A percentile compares a stretch with the other conserved stretches of the same genome.
Conservation (phyloP, 2,113 vertebrate genomes). For the Saguinus midas region DNA sequence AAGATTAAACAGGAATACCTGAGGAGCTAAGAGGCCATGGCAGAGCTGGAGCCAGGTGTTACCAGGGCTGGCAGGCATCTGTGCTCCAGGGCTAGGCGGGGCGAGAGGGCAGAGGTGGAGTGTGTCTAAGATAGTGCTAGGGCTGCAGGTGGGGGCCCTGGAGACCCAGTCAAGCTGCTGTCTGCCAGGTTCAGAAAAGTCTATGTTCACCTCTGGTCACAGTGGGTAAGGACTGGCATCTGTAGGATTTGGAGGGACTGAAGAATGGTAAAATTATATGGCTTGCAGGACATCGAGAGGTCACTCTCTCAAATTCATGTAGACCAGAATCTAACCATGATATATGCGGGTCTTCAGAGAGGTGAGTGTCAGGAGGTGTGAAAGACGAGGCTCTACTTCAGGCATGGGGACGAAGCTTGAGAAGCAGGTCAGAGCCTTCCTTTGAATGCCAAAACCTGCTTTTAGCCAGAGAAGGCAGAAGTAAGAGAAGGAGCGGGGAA, state of each 20-base stretch:
- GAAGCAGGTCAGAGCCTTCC: not conserved
- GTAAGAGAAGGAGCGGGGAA: not conserved
- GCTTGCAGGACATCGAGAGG: not conserved
- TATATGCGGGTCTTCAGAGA: not conserved
- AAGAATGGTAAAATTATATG: too few relatives aligned
- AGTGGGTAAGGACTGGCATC: not conserved
- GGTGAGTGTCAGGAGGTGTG: fast-evolving
- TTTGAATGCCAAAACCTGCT: not conserved
- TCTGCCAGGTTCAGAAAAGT: not conserved
- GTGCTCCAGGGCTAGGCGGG: not conserved
- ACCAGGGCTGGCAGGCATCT: not conserved
- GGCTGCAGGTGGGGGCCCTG: not conserved
- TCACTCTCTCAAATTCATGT: not conserved
- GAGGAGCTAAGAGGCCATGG: too few relatives aligned
- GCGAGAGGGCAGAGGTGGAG: not conserved
- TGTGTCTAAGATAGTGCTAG: not conserved
- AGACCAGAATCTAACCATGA: not conserved
- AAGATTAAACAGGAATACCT: not conserved
- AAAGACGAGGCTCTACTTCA: not conserved
- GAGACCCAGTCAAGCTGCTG: not conserved
- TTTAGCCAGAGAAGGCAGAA: not conserved
- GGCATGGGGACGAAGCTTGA: fast-evolving
- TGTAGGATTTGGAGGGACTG: not conserved
- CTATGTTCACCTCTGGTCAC: not conserved
- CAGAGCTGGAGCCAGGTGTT: not conserved